Conservation (phyloP, 2,113 vertebrate genomes). For the Hystrix cristata region DNA sequence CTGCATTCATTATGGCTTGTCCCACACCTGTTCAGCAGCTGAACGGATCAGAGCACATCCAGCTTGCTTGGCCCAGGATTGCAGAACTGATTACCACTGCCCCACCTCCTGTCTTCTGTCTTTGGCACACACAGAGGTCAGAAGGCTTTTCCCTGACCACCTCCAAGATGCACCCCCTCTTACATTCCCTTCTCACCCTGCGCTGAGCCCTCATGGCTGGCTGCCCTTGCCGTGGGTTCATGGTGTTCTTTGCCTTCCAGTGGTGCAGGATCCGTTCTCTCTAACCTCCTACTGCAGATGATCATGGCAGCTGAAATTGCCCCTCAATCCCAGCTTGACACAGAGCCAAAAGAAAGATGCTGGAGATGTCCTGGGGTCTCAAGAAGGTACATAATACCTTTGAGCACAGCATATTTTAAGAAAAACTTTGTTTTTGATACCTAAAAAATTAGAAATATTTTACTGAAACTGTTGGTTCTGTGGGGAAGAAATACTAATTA, state of each 20-base stretch:
- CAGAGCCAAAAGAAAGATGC: neutral
- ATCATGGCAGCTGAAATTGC: neutral
- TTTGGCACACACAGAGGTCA: neutral
- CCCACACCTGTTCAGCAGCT: constrained; percentile 35
- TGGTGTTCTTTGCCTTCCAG: neutral
- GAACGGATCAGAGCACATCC: neutral
- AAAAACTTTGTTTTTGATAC: constrained; percentile 27
- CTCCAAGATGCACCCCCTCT: neutral
- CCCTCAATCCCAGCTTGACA: neutral
- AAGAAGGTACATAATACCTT: neutral
- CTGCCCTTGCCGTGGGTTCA: neutral
- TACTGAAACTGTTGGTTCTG: neutral
- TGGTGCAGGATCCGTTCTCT: neutral
- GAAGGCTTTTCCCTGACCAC: neutral
- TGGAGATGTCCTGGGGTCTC: neutral
- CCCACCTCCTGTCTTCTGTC: neutral
- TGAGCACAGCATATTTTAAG: neutral
- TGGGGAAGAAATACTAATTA: neutral
- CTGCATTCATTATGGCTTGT: constrained; percentile 33
- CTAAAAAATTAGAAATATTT: neutral
- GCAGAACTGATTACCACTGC: neutral
- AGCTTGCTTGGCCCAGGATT: neutral
- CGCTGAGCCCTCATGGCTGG: neutral
- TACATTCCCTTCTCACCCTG: neutral
- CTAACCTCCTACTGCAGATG: neutral